These are phyloP conservation scores for Drosophila anomelani DNA, from an alignment of 2,888 invertebrate species.

Conservation along the genomic window DNA sequence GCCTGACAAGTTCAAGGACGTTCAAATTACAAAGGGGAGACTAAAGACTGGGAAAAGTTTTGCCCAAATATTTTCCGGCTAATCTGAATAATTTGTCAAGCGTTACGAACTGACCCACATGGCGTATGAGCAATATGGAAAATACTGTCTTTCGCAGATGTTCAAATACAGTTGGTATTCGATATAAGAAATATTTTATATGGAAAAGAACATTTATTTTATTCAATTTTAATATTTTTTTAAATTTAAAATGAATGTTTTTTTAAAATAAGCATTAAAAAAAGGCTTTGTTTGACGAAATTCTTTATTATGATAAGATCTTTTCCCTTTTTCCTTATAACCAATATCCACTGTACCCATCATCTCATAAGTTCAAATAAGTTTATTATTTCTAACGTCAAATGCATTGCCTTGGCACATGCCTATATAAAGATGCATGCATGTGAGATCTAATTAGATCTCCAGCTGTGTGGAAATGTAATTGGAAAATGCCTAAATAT, in stretches of 20 bases:
- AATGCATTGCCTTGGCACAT: conserved; percentile 43
- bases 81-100: conserved; percentile 35
- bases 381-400: conserved; percentile 14
- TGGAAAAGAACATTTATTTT: too few species aligned
- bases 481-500: conserved; percentile 46
- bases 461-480: conserved; percentile 56
- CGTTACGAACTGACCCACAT: conserved; percentile 56
- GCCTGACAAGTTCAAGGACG: conserved; percentile 80
- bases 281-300: too few species aligned
- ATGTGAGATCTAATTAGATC: conserved; percentile 52
- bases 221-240: too few species aligned
- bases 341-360: not conserved
- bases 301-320: not conserved
- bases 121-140: conserved; percentile 45
- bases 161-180: not conserved
- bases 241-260: too few species aligned
- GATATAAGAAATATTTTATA: not conserved
- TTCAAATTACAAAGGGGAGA: conserved; percentile 45
- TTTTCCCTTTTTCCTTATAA: not conserved
- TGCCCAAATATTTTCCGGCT: conserved; percentile 2
- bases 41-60: conserved; percentile 10
- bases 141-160: conserved; percentile 8
- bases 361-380: conserved; percentile 3
- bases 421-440: conserved; percentile 20
- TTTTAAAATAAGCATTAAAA: not conserved